A percentile compares a stretch with the other conserved stretches of the same genome.
Conservation (phyloP, 2,888 invertebrate species). For the Allophyes oxyacanthae region DNA sequence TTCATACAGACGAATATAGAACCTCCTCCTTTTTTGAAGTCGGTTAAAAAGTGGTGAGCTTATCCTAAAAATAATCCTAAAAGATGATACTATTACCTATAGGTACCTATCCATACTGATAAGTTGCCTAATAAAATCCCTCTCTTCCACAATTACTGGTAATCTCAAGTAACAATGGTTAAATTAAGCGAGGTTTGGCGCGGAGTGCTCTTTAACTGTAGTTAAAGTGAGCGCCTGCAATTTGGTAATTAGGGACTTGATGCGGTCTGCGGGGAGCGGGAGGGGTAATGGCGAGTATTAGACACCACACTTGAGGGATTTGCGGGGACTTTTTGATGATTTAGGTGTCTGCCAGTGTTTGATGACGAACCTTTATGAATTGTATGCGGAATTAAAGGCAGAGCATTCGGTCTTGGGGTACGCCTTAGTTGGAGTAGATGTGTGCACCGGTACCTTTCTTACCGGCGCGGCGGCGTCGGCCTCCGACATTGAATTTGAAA, state of each 20-base stretch:
- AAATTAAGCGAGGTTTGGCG: slow-evolving; percentile 71
- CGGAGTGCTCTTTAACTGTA: slow-evolving; percentile 64
- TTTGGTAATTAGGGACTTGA: slow-evolving; percentile 68
- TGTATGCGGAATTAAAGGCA: too few relatives aligned
- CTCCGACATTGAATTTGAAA: too few relatives aligned
- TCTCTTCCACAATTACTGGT: slow-evolving; percentile 34
- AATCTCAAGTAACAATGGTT: slow-evolving; percentile 64
- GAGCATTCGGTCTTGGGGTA: too few relatives aligned
- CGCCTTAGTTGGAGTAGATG: not conserved
- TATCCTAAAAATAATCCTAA: too few relatives aligned
- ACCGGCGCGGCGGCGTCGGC: too few relatives aligned
- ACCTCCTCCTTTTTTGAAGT: too few relatives aligned
- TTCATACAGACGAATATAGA: too few relatives aligned
- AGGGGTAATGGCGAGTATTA: slow-evolving; percentile 38
- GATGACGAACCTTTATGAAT: slow-evolving; percentile 25
- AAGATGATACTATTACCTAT: not conserved
- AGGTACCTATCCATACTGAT: slow-evolving; percentile 6
- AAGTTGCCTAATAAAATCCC: slow-evolving; percentile 28
- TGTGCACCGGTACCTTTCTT: too few relatives aligned
- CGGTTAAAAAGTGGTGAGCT: too few relatives aligned
- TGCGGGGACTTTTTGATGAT: slow-evolving; percentile 26
- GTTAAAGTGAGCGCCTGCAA: slow-evolving; percentile 60
- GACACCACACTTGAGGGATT: slow-evolving; percentile 58
- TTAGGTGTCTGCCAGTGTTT: slow-evolving; percentile 26
- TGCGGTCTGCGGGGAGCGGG: slow-evolving; percentile 35